phyloP scores from a whole-genome alignment of 2,888 invertebrate genomes.

The Clanis bilineata region DNA sequence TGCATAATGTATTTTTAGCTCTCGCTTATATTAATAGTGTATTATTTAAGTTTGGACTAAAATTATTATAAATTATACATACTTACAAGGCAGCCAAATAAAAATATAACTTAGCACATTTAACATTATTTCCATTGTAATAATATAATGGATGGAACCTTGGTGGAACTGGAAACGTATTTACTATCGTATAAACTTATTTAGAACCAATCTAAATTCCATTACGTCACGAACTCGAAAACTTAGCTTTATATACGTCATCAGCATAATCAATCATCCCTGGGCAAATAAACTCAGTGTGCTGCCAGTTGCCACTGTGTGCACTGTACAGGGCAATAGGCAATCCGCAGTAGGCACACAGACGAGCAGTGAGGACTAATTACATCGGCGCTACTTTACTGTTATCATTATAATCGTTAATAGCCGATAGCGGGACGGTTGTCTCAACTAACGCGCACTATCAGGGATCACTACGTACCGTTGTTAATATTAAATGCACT shows the following conservation, averaged over 20 bases:
- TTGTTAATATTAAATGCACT: constrained; percentile 9
- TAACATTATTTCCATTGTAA: not conserved
- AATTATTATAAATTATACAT: too few species aligned
- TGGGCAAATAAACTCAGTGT: not conserved
- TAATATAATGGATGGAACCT: not conserved
- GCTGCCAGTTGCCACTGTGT: not conserved
- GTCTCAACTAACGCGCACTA: constrained; percentile 6
- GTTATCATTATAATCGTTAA: constrained; percentile 13
- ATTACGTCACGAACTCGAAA: not conserved
- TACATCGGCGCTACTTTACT: not conserved
- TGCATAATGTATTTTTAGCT: not conserved
- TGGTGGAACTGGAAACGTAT: too few species aligned
- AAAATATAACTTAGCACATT: too few species aligned
- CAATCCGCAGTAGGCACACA: too few species aligned
- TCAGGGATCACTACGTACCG: constrained; percentile 9
- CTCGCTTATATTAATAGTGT: not conserved
- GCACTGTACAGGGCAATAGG: too few species aligned
- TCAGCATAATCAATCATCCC: not conserved
- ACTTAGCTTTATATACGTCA: not conserved
- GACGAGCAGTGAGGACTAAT: too few species aligned
- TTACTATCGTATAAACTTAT: too few species aligned
- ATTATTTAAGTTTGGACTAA: too few species aligned
- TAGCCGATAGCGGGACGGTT: constrained; percentile 11
- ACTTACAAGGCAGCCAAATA: too few species aligned
- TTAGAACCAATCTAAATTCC: constrained; percentile 3